phyloP scores from a whole-genome alignment of 2,888 invertebrate species.

The Melangyna quadrimaculata region DNA sequence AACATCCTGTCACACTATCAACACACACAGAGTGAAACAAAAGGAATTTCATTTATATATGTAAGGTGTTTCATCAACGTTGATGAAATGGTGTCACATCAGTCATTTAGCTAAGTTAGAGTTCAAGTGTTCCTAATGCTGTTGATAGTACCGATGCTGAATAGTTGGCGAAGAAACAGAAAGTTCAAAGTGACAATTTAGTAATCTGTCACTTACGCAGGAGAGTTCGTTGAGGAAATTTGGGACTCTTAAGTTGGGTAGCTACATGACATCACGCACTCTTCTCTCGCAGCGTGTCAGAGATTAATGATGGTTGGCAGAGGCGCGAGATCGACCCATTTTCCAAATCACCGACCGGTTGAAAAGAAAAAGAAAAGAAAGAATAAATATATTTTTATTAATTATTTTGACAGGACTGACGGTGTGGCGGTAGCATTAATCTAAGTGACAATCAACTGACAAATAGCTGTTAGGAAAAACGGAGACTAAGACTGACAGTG shows the following conservation, averaged over 20 bases:
- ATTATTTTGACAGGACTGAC: constrained; percentile 68
- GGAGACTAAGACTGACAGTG: constrained; percentile 28
- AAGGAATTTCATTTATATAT: constrained; percentile 64
- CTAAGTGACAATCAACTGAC: constrained; percentile 68
- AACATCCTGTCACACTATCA: constrained; percentile 65
- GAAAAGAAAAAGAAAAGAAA: constrained; percentile 10
- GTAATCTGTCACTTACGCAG: constrained; percentile 65
- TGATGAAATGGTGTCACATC: constrained; percentile 60
- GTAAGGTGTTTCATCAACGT: constrained; percentile 46
- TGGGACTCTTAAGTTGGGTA: constrained; percentile 1
- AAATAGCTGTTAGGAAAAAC: constrained; percentile 47
- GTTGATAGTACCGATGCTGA: background rate
- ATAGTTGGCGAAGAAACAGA: background rate
- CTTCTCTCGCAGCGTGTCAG: constrained; percentile 51
- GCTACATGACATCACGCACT: constrained; percentile 58
- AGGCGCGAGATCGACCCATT: constrained; percentile 64
- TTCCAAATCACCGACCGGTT: constrained; percentile 56
- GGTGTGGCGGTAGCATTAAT: constrained; percentile 56
- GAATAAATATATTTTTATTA: constrained; percentile 61
- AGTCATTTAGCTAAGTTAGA: constrained; percentile 51
- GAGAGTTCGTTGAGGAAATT: constrained; percentile 54
- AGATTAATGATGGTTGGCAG: constrained; percentile 59
- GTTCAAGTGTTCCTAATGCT: background rate
- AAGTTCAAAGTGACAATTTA: constrained; percentile 63
- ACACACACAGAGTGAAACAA: constrained; percentile 51